phyloP scores from a whole-genome alignment of 1,140 invertebrate genomes.

The Neocloeon triangulifer region DNA sequence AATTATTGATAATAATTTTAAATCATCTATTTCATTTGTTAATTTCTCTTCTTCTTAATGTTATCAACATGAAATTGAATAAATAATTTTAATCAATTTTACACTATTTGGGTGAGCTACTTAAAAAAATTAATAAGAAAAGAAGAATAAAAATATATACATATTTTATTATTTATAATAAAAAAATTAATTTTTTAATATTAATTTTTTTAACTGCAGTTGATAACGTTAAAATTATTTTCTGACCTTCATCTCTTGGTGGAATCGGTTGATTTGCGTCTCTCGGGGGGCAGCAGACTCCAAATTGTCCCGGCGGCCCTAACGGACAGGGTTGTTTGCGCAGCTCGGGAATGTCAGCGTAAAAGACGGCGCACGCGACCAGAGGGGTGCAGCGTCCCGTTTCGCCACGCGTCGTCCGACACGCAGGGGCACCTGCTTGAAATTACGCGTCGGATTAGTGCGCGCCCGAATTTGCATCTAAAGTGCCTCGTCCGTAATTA shows the following conservation, averaged over 20 bases:
- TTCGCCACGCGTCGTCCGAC: neutral
- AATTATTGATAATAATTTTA: too few relatives aligned
- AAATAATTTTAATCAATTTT: neutral
- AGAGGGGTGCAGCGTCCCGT: constrained; percentile 18
- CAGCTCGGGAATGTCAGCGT: constrained; percentile 19
- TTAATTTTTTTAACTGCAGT: constrained; percentile 4
- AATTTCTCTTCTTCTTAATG: too few relatives aligned
- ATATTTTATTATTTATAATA: neutral
- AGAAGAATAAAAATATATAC: neutral
- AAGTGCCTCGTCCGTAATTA: too few relatives aligned
- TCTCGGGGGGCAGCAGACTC: constrained; percentile 19
- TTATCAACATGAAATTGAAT: too few relatives aligned
- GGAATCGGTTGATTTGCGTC: constrained; percentile 1
- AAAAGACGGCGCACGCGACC: constrained; percentile 20
- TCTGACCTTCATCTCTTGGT: too few relatives aligned
- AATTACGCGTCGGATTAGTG: too few relatives aligned
- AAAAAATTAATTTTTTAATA: constrained; percentile 1
- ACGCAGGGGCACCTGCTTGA: neutral
- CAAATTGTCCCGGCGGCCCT: constrained; percentile 12
- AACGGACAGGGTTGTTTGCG: constrained; percentile 19
- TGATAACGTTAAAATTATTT: too few relatives aligned
- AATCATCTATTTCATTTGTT: too few relatives aligned
- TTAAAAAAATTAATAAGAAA: constrained; percentile 1
- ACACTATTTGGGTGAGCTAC: neutral
- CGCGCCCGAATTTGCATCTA: too few relatives aligned